Percentiles rank a stretch among this genome's conserved stretches.
These are phyloP conservation scores for Perizoma flavofasciatum DNA, from an alignment of 2,888 invertebrate genomes.

Conservation along the genomic window DNA sequence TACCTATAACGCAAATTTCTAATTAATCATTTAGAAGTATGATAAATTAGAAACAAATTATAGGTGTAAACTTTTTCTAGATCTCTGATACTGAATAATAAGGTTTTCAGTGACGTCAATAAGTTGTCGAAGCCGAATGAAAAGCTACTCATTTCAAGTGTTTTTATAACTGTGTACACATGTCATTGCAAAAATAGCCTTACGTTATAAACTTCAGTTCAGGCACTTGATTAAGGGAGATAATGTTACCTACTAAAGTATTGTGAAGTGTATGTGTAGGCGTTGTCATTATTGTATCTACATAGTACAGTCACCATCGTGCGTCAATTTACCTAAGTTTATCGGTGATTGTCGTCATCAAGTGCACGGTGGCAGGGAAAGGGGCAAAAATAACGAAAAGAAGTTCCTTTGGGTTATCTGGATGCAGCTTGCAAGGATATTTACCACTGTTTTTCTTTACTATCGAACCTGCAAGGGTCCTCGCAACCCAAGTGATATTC, in stretches of 20 bases:
- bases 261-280: conserved; percentile 63
- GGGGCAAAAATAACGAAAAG: background rate
- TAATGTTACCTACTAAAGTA: conserved; percentile 43
- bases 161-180: conserved; percentile 28
- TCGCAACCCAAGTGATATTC: no score
- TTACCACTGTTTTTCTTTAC: no score
- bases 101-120: conserved; percentile 36
- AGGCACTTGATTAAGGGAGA: conserved; percentile 56
- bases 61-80: no score
- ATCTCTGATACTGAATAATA: background rate
- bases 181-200: conserved; percentile 30
- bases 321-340: conserved; percentile 75
- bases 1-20: no score
- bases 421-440: no score
- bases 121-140: conserved; percentile 26
- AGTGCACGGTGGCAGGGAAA: conserved; percentile 30
- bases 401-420: background rate
- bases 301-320: conserved; percentile 51
- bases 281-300: conserved; percentile 52
- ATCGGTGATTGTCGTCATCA: conserved; percentile 67
- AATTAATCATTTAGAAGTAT: no score
- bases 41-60: no score
- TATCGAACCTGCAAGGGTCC: no score
- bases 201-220: conserved; percentile 37
- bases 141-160: conserved; percentile 34